phyloP scores from a whole-genome alignment of 2,888 invertebrate species.

The Polyommatus iphigenia region DNA sequence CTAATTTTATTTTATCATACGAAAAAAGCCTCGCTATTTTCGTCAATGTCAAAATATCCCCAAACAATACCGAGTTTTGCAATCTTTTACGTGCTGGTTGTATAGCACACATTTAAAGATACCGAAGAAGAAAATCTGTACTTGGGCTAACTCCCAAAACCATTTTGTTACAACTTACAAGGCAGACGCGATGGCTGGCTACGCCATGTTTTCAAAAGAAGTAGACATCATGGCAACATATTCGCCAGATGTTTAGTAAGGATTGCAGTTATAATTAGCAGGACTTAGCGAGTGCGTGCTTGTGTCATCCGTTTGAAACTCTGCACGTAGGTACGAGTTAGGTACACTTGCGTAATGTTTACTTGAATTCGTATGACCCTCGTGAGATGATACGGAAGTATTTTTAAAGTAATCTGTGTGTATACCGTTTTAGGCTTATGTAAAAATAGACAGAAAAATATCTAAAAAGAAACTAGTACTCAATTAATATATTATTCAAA shows the following conservation, averaged over 20 bases:
- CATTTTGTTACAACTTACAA: no score
- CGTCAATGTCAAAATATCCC: no score
- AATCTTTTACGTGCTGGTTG: no score
- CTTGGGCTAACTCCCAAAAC: no score
- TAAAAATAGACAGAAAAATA: neutral
- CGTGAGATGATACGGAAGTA: neutral
- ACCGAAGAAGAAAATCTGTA: no score
- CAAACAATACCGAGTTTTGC: no score
- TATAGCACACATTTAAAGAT: no score
- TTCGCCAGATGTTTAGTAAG: neutral
- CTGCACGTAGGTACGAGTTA: neutral
- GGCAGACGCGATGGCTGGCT: no score
- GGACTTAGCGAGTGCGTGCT: neutral
- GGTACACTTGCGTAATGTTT: neutral
- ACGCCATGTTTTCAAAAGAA: neutral
- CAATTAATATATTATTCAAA: no score
- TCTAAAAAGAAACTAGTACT: neutral
- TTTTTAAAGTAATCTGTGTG: neutral
- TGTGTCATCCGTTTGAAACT: neutral
- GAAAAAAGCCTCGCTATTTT: no score
- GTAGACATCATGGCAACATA: neutral
- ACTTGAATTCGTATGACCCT: neutral
- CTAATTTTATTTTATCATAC: no score
- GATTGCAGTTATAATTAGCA: slow-evolving; percentile 2
- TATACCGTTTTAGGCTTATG: neutral